Base-by-base conservation (phyloP, 2,797 vertebrate species). In the Pseudochirops cupreus region DNA sequence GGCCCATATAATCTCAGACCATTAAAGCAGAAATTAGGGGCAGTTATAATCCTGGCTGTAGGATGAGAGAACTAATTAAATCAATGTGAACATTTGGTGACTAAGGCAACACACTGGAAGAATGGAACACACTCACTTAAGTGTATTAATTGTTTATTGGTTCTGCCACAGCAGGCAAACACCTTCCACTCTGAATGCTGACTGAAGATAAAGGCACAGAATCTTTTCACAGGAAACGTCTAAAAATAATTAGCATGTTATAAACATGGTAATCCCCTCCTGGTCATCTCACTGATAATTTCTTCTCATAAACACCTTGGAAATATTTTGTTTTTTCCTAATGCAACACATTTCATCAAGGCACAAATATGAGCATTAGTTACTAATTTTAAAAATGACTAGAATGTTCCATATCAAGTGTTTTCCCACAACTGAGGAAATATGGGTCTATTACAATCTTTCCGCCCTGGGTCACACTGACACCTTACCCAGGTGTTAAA, bases 11-110 rank as follows among this genome's bases (percentile, higher is more conserved):
- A 93, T 58, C 58, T 58, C 59, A 92, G 90, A 91, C 4, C 94
- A 24, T 91, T 92, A 59, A 95, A 59, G 31, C 33, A 87, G 87
- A 91, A 87, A 46, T 91, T 39, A 39, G 67, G 16, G 74, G 7
- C 39, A 50, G 18, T 18, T 46, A 87, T 26, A 46, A 26, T 10
- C 0, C 39, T 46, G 2, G 0, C 18, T 87, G 16, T 67, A 57
- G 50, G 1, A 96, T 18, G 7, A 91, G 13, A 93, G 29, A 58
- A 26, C 91, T 62, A 92, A 94, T 56, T 74, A 82, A 5, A 91
- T 92, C 55, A 94, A 94, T 14, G 46, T 97, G 74, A 96, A 96
- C 96, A 91, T 10, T 94, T 52, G 46, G 59, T 94, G 21, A 92
- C 1, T 29, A 18, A 90, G 3, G 18, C 13, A 96, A 91, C 46